Evolutionary conservation across 2,797 vertebrate species (phyloP).

Genomic region (Lacerta viridis): DNA sequence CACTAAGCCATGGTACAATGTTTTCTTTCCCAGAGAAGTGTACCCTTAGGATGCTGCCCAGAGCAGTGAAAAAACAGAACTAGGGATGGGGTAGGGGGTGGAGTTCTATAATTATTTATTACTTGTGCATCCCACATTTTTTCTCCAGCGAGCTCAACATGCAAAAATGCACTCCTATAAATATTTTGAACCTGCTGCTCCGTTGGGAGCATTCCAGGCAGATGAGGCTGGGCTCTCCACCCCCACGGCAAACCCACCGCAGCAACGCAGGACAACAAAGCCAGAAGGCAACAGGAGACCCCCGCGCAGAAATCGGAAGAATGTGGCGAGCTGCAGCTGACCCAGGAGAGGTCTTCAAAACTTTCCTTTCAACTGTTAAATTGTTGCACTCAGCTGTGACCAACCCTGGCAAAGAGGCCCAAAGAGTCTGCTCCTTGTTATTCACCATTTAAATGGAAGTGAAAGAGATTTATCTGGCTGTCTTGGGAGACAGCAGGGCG

Average conservation of each 20-base stretch:
- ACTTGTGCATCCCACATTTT: too few species aligned
- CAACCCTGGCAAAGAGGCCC: background rate
- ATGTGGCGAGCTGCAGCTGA: background rate
- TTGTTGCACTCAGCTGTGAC: slow-evolving; percentile 30
- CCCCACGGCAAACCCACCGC: background rate
- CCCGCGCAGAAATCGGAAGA: slow-evolving; percentile 34
- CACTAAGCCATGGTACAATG: background rate
- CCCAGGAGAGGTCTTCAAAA: slow-evolving; percentile 49
- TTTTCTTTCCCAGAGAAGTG: too few species aligned
- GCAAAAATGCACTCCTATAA: slow-evolving; percentile 13
- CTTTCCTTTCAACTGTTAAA: slow-evolving; percentile 53
- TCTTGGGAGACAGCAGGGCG: background rate
- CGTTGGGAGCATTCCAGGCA: slow-evolving; percentile 13
- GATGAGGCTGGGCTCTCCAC: background rate
- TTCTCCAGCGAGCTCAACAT: too few species aligned
- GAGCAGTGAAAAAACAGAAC: too few species aligned
- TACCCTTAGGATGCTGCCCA: too few species aligned
- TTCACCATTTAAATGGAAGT: background rate
- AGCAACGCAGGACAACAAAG: background rate
- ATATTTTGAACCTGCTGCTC: slow-evolving; percentile 52
- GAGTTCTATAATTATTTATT: too few species aligned
- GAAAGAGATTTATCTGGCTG: background rate
- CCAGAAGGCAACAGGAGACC: slow-evolving; percentile 51
- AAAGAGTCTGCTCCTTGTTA: fast-evolving
- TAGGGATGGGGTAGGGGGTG: too few species aligned